phyloP scores from a whole-genome alignment of 1,140 invertebrate species.

The Bombus waltoni region DNA sequence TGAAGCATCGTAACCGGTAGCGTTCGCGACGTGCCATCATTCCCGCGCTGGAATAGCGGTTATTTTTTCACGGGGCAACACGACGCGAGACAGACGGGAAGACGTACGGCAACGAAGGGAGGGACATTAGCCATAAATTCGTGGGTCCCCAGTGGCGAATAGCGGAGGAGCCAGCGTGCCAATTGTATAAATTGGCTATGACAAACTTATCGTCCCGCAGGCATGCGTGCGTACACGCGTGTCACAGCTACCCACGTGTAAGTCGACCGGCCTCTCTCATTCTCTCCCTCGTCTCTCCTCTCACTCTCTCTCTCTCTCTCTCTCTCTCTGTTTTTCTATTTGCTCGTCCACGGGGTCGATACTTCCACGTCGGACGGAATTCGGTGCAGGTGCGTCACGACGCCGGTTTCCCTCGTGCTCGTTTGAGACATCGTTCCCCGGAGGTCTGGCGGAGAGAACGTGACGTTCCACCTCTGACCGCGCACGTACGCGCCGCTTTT shows the following conservation, averaged over 20 bases:
- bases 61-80: constrained; percentile 47
- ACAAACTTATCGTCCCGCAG: constrained; percentile 80
- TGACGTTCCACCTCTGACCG: constrained; percentile 72
- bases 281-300: no score
- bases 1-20: constrained; percentile 25
- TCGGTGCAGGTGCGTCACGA: constrained; percentile 74
- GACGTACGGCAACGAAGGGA: constrained; percentile 19
- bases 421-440: constrained; percentile 82
- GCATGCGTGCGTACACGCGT: constrained; percentile 28
- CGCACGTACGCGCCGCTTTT: constrained; percentile 72
- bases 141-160: constrained; percentile 79
- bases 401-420: constrained; percentile 74
- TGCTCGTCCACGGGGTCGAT: constrained; percentile 55
- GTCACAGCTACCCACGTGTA: background rate
- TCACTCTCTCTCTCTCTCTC: background rate
- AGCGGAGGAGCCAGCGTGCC: constrained; percentile 69
- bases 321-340: background rate
- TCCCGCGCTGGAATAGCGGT: constrained; percentile 34
- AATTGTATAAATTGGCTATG: constrained; percentile 83
- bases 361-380: constrained; percentile 62
- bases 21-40: constrained; percentile 38
- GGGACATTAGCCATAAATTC: constrained; percentile 80
- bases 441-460: constrained; percentile 72
- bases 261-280: background rate
- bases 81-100: background rate